Base-by-base conservation (phyloP, 2,888 invertebrate species). In the Drosophila robusta region DNA sequence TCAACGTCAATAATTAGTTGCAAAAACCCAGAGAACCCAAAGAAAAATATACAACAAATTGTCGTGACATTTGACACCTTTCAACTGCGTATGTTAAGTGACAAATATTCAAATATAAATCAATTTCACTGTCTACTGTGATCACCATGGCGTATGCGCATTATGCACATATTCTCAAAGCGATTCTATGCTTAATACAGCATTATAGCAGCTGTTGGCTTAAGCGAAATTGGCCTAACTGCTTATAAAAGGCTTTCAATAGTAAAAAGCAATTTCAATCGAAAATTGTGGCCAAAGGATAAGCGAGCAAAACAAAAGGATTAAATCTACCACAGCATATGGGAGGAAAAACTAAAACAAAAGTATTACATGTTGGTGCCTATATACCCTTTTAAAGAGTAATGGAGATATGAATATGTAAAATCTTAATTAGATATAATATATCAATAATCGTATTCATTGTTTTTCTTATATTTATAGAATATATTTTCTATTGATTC, bases 221-320 rank as follows among this genome's bases (percentile, higher is more conserved):
- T 45, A 68, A 47, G 22, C 29, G 1, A 46, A 50, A 52, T 22
- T 14, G 18, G 39, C 55, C 70, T 54, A 49, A 50, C 68, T 58
- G 54, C 46, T 54, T 26, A 47, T 73, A 62, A 83, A 83, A 72
- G 66, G 52, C 63, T 69, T 62, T 52, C 12, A 47, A 45, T 46
- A 51, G 51, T 52, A 58, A 69, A 67, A 80, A 9, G 9, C 29
- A 29, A 29, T 29, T 29, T 29, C 29, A 22, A 22, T 22, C 22
- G 3, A 22, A 22, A 22, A 4, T 22, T 22, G 2, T 22, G 22
- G 14, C 8, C 32, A n/a, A 42, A 55, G 11, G 32, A 60, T 38
- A 32, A 5, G 3, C 38, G 14, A 50, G n/a, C 41, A 55, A 49
- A 6, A 22, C 44, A 26, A 51, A 29, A 9, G 9, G 3, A 29